Percentiles rank a stretch among this genome's conserved stretches.
These are phyloP conservation scores for Smutsia temminckii DNA, from an alignment of 2,797 vertebrate species.

Conservation along the genomic window DNA sequence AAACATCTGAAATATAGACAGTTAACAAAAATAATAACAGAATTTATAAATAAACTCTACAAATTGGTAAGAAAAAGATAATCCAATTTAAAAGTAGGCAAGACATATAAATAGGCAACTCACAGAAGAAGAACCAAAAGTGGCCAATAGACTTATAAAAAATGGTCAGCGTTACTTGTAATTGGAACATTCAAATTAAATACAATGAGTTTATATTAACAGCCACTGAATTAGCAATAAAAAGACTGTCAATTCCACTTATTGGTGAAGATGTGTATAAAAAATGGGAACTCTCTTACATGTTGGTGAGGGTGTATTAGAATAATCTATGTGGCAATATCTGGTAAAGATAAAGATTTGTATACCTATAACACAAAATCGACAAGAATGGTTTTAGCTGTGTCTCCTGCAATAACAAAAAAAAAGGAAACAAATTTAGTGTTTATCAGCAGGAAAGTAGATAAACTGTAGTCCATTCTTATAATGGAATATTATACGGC, in stretches of 20 bases:
- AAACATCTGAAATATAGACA: not conserved
- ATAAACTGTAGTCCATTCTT: not conserved
- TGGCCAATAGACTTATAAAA: not conserved
- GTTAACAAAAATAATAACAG: not conserved
- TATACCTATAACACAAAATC: not conserved
- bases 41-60: not conserved
- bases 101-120: not conserved
- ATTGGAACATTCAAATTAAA: not conserved
- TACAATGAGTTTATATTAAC: not conserved
- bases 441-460: not conserved
- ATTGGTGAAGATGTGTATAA: not conserved
- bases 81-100: not conserved
- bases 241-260: not conserved
- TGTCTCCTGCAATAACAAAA: not conserved
- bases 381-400: not conserved
- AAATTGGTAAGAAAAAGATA: not conserved
- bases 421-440: not conserved
- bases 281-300: not conserved
- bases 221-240: not conserved
- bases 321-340: not conserved
- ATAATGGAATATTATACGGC: not conserved
- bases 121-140: not conserved
- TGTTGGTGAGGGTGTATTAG: not conserved
- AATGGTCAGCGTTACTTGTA: not conserved
- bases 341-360: not conserved